Percentiles rank a stretch among this genome's conserved stretches.
Evolutionary conservation across 2,888 invertebrate genomes (phyloP).

Genomic region (Yponomeuta evonymella): DNA sequence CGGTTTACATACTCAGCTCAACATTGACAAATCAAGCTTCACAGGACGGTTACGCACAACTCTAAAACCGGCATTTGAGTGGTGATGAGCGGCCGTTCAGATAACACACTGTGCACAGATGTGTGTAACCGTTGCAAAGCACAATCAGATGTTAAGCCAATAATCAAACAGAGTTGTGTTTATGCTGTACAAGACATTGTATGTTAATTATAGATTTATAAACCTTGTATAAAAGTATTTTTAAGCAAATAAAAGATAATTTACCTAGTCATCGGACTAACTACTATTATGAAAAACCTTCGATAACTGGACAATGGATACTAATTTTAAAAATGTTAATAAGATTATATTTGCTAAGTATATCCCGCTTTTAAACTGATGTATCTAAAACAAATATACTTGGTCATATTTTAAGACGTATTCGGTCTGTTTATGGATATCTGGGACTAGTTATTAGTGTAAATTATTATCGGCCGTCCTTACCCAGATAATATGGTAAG

Average conservation of each 20-base stretch:
- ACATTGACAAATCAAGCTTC: not conserved
- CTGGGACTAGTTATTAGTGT: conserved; percentile 69
- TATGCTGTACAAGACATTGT: conserved; percentile 51
- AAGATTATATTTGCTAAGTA: not conserved
- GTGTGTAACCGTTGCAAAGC: no score
- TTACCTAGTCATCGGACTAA: conserved; percentile 56
- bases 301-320: not conserved
- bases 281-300: conserved; percentile 21
- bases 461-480: conserved; percentile 70
- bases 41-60: no score
- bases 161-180: not conserved
- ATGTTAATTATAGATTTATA: conserved; percentile 29
- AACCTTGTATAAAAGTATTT: conserved; percentile 36
- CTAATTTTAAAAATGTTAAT: not conserved
- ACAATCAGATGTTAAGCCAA: not conserved
- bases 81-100: no score
- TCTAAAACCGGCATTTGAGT: no score
- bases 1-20: not conserved
- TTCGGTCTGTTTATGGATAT: conserved; percentile 28
- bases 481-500: conserved; percentile 67
- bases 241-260: conserved; percentile 36
- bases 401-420: conserved; percentile 2
- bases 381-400: conserved; percentile 5
- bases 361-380: conserved; percentile 12
- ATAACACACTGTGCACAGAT: no score